phyloP scores from a whole-genome alignment of 1,140 invertebrate genomes.

The Bombus fervidus region DNA sequence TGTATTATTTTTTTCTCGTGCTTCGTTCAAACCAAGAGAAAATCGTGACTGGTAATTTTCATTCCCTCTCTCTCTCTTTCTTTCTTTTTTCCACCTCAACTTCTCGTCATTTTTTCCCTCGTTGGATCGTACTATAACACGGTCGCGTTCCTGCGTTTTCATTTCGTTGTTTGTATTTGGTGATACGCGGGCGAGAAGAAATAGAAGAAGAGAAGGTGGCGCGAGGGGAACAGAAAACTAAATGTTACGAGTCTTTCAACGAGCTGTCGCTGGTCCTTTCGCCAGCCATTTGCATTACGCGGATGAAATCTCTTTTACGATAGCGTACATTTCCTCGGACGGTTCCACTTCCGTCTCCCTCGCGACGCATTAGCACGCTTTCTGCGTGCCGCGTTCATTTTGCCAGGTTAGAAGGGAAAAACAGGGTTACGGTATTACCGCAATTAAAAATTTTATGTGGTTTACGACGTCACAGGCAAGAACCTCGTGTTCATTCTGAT shows the following conservation, averaged over 20 bases:
- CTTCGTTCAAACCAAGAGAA: not conserved
- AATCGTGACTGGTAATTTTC: not conserved
- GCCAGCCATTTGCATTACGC: slow-evolving; percentile 13
- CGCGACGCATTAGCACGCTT: slow-evolving; percentile 6
- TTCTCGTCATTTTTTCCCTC: not conserved
- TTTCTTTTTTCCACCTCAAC: not conserved
- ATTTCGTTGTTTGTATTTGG: not conserved
- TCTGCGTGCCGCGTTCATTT: slow-evolving; percentile 11
- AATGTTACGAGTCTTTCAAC: slow-evolving; percentile 7
- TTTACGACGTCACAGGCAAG: not conserved
- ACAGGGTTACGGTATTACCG: slow-evolving; percentile 11
- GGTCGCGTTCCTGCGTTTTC: not conserved
- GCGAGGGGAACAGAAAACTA: not conserved
- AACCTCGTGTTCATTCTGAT: not conserved
- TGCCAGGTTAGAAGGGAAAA: not conserved
- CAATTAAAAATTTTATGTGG: not conserved
- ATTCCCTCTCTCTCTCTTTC: not conserved
- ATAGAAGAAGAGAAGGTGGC: not conserved
- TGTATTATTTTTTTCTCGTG: no score
- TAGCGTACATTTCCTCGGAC: not conserved
- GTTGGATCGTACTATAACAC: not conserved
- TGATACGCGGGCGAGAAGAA: not conserved
- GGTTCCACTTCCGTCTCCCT: not conserved
- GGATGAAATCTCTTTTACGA: slow-evolving; percentile 16
- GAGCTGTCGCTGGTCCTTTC: not conserved